Evolutionary conservation across 2,888 invertebrate genomes (phyloP).

Genomic region (Drosophila histrio): DNA sequence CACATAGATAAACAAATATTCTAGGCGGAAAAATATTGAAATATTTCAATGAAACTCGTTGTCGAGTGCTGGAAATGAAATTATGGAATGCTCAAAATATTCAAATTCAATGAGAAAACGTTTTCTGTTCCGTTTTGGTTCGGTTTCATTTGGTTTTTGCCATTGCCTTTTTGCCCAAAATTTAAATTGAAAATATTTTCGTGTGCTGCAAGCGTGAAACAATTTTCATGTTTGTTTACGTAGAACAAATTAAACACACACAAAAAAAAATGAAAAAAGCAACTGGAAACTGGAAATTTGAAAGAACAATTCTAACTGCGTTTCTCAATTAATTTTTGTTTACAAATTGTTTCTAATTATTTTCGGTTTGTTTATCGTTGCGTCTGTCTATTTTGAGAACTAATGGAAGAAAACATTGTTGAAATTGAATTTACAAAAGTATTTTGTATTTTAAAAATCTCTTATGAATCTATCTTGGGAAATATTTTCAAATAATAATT

Average conservation of each 20-base stretch:
- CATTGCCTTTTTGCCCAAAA: slow-evolving; percentile 43
- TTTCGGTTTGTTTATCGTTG: slow-evolving; percentile 64
- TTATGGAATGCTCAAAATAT: slow-evolving; percentile 67
- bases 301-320: slow-evolving; percentile 44
- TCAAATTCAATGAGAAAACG: slow-evolving; percentile 61
- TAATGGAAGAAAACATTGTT: slow-evolving; percentile 19
- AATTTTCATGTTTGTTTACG: slow-evolving; percentile 65
- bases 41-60: slow-evolving; percentile 35
- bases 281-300: slow-evolving; percentile 7
- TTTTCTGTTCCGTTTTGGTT: slow-evolving; percentile 36
- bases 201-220: slow-evolving; percentile 72
- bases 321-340: slow-evolving; percentile 59
- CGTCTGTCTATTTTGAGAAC: slow-evolving; percentile 57
- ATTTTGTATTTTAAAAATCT: slow-evolving; percentile 10
- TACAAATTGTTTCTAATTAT: slow-evolving; percentile 72
- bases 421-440: slow-evolving; percentile 23
- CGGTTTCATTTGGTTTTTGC: slow-evolving; percentile 23
- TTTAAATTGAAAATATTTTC: slow-evolving; percentile 71
- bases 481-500: slow-evolving; percentile 2
- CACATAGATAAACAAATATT: slow-evolving; percentile 20
- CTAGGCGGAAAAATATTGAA: slow-evolving; percentile 15
- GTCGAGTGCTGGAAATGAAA: slow-evolving; percentile 52
- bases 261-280: slow-evolving; percentile 18
- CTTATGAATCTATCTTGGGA: slow-evolving; percentile 1
- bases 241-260: slow-evolving; percentile 43